phyloP scores from a whole-genome alignment of 2,797 vertebrate species.

The Peromyscus aztecus region DNA sequence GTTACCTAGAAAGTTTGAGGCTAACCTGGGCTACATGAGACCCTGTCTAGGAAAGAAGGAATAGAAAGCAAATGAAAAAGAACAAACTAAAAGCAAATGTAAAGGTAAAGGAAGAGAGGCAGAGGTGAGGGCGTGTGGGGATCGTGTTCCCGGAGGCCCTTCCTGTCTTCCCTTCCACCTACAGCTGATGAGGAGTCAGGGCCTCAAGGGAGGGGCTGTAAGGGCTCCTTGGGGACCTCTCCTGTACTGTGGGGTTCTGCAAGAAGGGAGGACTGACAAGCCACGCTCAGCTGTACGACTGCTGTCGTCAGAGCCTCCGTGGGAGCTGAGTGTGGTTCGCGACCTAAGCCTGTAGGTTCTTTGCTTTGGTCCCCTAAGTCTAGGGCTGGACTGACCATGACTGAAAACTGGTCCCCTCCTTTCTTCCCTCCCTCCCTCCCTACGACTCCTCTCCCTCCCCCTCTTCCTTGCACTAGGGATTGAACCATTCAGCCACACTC shows the following conservation, averaged over 20 bases:
- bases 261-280: neutral
- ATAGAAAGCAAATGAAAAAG: neutral
- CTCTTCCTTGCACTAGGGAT: no score
- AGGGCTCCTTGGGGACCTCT: neutral
- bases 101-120: neutral
- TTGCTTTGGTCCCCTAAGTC: neutral
- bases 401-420: neutral
- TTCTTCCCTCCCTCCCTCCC: neutral
- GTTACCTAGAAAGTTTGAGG: neutral
- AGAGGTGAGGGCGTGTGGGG: neutral
- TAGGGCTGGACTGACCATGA: neutral
- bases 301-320: neutral
- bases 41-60: neutral
- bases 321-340: neutral
- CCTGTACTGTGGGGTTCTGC: neutral
- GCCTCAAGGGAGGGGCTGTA: neutral
- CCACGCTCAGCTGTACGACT: neutral
- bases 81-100: neutral
- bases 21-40: neutral
- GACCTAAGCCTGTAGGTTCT: neutral
- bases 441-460: neutral
- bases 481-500: neutral
- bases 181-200: neutral
- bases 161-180: fast-evolving
- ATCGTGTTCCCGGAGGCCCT: neutral